phyloP scores from a whole-genome alignment of 2,797 vertebrate species.

The Crocidura indochinensis region DNA sequence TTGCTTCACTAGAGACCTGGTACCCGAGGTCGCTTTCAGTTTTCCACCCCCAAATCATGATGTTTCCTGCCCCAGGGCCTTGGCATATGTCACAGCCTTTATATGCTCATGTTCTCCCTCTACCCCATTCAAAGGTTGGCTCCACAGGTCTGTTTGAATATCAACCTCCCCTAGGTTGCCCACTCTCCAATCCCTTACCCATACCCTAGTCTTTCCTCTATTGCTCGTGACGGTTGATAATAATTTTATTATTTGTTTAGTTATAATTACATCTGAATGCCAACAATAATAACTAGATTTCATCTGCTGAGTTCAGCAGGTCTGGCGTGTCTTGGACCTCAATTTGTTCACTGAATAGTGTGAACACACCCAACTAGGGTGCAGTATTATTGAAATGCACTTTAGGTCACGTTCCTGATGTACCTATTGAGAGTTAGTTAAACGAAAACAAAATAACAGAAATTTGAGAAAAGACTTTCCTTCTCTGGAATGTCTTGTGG shows the following conservation, averaged over 20 bases:
- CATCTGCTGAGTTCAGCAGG: background rate
- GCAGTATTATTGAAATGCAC: background rate
- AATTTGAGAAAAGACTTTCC: background rate
- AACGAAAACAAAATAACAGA: constrained; percentile 32
- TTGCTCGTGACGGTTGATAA: background rate
- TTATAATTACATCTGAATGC: background rate
- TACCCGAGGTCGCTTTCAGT: background rate
- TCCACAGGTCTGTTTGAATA: background rate
- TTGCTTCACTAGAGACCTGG: background rate
- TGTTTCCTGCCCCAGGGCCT: background rate
- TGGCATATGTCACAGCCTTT: background rate
- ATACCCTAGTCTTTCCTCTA: background rate
- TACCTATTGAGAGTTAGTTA: background rate
- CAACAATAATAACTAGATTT: background rate
- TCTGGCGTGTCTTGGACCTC: background rate
- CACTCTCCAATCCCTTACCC: background rate
- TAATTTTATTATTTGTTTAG: constrained; percentile 14
- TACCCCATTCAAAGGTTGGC: background rate
- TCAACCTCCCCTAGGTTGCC: background rate
- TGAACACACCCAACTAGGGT: background rate
- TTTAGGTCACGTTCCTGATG: constrained; percentile 13
- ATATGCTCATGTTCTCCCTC: background rate
- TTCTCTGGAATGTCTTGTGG: background rate
- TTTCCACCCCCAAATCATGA: background rate
- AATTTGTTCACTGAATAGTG: constrained; percentile 1